phyloP scores from a whole-genome alignment of 64 coral and sea anemone genomes.

The Cladopsammia gracilis region DNA sequence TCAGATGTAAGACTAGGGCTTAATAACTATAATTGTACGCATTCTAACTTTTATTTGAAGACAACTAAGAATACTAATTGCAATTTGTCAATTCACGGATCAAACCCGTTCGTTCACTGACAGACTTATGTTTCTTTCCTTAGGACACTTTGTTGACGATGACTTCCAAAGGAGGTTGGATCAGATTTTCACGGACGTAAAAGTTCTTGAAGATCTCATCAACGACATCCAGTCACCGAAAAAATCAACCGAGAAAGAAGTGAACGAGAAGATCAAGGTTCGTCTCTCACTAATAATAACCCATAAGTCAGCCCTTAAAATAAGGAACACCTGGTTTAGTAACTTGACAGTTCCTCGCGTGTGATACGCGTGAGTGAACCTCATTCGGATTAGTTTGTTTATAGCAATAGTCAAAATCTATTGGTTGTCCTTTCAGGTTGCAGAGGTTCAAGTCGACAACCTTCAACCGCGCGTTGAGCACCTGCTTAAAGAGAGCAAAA shows the following conservation, averaged over 20 bases:
- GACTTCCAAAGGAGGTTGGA: constrained; percentile 73
- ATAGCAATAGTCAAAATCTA: too few relatives aligned
- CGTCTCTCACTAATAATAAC: background rate
- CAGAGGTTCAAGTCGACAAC: constrained; percentile 72
- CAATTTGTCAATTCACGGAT: too few relatives aligned
- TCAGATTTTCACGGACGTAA: constrained; percentile 67
- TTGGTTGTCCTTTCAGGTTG: constrained; percentile 22
- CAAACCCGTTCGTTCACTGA: too few relatives aligned
- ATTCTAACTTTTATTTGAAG: too few relatives aligned
- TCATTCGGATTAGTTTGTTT: too few relatives aligned
- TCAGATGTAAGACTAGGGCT: too few relatives aligned
- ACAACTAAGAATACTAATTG: too few relatives aligned
- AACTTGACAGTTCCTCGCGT: too few relatives aligned
- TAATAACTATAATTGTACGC: too few relatives aligned
- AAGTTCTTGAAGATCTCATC: constrained; percentile 70
- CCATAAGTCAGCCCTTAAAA: background rate
- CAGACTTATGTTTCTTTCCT: background rate
- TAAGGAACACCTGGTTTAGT: background rate
- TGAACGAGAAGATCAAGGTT: constrained; percentile 80
- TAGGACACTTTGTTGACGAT: constrained; percentile 13
- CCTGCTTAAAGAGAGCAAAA: constrained; percentile 88
- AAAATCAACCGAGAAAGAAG: constrained; percentile 40
- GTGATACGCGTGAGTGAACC: too few relatives aligned
- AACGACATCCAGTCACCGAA: constrained; percentile 76
- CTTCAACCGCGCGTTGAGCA: constrained; percentile 87